Evolutionary conservation across 2,797 vertebrate species (phyloP).

Genomic region (Pipistrellus kuhlii): DNA sequence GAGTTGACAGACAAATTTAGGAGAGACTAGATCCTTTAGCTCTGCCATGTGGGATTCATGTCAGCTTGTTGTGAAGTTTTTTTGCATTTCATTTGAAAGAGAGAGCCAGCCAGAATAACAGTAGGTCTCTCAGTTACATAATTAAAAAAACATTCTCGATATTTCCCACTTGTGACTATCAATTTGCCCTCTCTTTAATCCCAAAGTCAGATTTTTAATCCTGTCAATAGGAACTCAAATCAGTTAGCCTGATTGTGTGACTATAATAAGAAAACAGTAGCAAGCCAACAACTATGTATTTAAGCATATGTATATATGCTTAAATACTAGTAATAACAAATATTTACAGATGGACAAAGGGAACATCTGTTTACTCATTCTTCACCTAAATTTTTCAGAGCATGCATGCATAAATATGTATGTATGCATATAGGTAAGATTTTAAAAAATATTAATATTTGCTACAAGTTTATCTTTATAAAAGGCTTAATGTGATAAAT

Average conservation of each 20-base stretch:
- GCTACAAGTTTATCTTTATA: too few relatives aligned
- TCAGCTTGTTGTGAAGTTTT: not conserved
- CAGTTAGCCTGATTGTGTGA: too few relatives aligned
- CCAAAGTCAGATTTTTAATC: not conserved
- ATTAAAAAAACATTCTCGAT: rapidly evolving
- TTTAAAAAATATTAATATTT: not conserved
- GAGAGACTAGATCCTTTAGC: not conserved
- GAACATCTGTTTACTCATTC: not conserved
- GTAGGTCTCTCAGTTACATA: too few relatives aligned
- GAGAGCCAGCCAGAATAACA: not conserved
- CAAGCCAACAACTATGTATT: too few relatives aligned
- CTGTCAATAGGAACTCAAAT: not conserved
- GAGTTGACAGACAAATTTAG: not conserved
- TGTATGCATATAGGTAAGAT: not conserved
- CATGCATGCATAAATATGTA: rapidly evolving
- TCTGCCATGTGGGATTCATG: not conserved
- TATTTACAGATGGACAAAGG: not conserved
- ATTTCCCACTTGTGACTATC: not conserved
- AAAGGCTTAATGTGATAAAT: too few relatives aligned
- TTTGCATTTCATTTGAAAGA: not conserved
- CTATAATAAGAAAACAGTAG: too few relatives aligned
- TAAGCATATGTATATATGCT: too few relatives aligned
- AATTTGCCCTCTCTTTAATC: not conserved
- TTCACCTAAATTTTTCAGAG: not conserved
- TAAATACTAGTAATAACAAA: not conserved